Base-by-base conservation (phyloP, 1,140 invertebrate species). In the Drosophila parabipectinata region DNA sequence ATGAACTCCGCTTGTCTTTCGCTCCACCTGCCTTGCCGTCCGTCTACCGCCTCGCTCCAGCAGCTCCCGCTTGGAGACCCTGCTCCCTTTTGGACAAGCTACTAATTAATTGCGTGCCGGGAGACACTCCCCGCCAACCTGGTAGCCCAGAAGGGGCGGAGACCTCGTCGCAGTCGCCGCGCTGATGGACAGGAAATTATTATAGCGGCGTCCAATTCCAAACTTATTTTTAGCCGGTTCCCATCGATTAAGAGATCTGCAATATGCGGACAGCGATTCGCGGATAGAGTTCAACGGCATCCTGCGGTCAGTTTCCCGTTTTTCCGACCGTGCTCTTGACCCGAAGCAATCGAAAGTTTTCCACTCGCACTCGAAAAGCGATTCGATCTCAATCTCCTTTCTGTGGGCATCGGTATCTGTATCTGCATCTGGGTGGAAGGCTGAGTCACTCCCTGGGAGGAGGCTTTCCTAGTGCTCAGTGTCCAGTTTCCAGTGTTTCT, bases 21-120 rank as follows among this genome's bases (percentile, higher is more conserved):
- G 41, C 41, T 37, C 34, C 10, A 10, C 34, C 34, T 12, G 34
- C 12, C 34, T 7, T 28, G 26, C 26, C 4, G 34, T 10, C 34
- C 10, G 21, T 28, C 21, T 39, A 61, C 61, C 62, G 63, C 62
- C 72, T 58, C 80, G 68, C 80, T 79, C 78, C 72, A 73, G 77
- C 61, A 57, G 63, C 54, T 26, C 28, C 39, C 51, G 2, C 15
- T 21, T 14, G 32, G 68, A 39, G 8, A 47, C 61, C 68, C 57
- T 60, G 10, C 9, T 24, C 55, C 68, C 64, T 12, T 6, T 24
- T 61, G 47, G 56, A 55, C 62, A 62, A 60, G 59, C 71, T 47
- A 61, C 75, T 87, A 87, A 87, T 87, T 87, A 87, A 87, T 87
- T 76, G 78, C 74, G 41, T 44, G 79, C 69, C 80, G 63, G 77